Conservation (phyloP, 1,140 invertebrate genomes). For the Agrilus planipennis region DNA sequence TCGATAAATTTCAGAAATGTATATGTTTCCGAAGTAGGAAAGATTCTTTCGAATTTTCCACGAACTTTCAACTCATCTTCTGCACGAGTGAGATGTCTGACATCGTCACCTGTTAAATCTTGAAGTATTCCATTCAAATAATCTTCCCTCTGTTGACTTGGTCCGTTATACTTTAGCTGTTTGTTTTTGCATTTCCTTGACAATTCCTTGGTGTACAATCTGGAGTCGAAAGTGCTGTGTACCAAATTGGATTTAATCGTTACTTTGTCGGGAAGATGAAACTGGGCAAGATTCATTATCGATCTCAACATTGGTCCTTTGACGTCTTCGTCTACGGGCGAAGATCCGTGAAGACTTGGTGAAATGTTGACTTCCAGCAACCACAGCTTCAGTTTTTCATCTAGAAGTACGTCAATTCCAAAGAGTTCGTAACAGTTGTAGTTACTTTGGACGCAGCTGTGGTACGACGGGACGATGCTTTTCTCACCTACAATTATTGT, state of each 20-base stretch:
- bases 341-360: constrained; percentile 84
- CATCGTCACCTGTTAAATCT: constrained; percentile 77
- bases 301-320: constrained; percentile 84
- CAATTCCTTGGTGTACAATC: constrained; percentile 51
- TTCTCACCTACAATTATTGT: constrained; percentile 72
- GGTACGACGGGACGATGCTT: constrained; percentile 54
- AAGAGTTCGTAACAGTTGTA: constrained; percentile 66
- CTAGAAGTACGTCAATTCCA: constrained; percentile 72
- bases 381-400: constrained; percentile 83
- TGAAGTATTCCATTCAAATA: constrained; percentile 63
- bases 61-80: constrained; percentile 82
- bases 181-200: constrained; percentile 52
- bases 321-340: constrained; percentile 82
- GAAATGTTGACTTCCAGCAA: constrained; percentile 80
- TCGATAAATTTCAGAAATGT: constrained; percentile 78
- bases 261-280: constrained; percentile 51
- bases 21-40: constrained; percentile 66
- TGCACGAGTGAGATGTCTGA: constrained; percentile 69
- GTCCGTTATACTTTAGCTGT: no score
- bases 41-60: constrained; percentile 73
- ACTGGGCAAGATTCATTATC: constrained; percentile 85
- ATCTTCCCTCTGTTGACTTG: no score
- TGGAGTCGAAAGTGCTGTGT: constrained; percentile 49
- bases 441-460: constrained; percentile 55
- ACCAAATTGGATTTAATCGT: constrained; percentile 30